Percentiles rank a stretch among this genome's conserved stretches.
Evolutionary conservation across 2,888 invertebrate species (phyloP).

Genomic region (Polyommatus iphigenia): DNA sequence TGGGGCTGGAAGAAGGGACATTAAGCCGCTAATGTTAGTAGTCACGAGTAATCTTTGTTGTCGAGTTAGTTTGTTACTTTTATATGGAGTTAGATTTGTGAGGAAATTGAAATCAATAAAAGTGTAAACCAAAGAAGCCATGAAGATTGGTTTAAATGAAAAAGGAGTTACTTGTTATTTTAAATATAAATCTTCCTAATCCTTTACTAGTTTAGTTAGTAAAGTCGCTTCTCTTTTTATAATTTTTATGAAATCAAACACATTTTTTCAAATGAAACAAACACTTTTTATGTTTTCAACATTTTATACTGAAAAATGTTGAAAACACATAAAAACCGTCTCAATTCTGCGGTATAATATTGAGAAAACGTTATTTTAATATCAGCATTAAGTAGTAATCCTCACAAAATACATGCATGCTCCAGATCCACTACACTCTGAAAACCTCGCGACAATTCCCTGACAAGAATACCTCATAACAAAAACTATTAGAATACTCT

Average conservation of each 20-base stretch:
- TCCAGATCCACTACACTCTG: neutral
- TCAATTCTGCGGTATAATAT: neutral
- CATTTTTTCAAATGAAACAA: too few relatives aligned
- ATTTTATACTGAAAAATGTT: too few relatives aligned
- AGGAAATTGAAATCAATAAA: constrained; percentile 28
- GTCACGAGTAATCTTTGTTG: neutral
- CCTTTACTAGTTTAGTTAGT: neutral
- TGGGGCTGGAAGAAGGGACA: constrained; percentile 84
- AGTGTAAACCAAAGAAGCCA: constrained; percentile 15
- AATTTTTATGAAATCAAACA: too few relatives aligned
- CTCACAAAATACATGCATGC: neutral
- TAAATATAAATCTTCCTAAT: neutral
- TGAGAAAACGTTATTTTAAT: neutral
- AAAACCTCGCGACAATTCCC: neutral
- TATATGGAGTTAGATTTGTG: constrained; percentile 34
- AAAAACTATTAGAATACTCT: neutral
- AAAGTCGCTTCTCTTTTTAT: too few relatives aligned
- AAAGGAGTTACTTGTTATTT: neutral
- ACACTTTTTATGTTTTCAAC: too few relatives aligned
- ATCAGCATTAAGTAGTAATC: neutral
- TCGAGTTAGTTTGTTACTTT: constrained; percentile 24
- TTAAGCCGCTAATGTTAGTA: constrained; percentile 45
- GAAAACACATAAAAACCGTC: neutral
- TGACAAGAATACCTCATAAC: neutral
- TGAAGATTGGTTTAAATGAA: neutral